Conservation (phyloP, 2,113 vertebrate genomes). For the Cebus imitator region DNA sequence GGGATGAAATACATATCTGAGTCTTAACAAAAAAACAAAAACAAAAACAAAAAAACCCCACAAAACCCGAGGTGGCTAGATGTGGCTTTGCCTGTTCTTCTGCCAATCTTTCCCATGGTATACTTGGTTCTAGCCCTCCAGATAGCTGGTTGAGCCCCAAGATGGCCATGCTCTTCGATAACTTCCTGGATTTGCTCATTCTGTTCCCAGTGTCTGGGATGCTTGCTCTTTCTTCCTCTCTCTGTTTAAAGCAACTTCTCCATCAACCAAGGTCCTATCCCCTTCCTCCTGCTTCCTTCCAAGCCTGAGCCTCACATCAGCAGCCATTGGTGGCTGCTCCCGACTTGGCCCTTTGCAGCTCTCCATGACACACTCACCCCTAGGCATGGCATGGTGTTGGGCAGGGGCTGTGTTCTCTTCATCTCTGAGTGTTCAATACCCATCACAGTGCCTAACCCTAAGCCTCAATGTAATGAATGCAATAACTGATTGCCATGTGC, state of each 20-base stretch:
- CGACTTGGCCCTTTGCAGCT: neutral
- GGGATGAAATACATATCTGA: neutral
- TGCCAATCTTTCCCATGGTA: neutral
- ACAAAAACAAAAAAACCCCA: neutral
- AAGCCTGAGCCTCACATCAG: neutral
- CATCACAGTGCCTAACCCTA: neutral
- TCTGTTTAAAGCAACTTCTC: neutral
- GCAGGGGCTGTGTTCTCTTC: neutral
- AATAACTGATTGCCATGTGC: neutral
- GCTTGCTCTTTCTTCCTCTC: neutral
- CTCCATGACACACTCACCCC: fast-evolving
- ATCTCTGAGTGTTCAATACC: neutral
- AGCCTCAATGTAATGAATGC: neutral
- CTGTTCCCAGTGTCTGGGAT: neutral
- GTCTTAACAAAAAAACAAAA: neutral
- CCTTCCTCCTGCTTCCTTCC: neutral
- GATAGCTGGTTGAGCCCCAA: neutral
- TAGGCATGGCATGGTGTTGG: fast-evolving
- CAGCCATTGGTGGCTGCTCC: neutral
- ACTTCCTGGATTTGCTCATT: neutral
- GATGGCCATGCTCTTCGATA: neutral
- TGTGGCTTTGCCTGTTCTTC: neutral
- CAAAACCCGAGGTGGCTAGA: neutral
- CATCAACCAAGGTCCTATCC: neutral
- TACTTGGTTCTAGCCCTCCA: neutral